phyloP scores from a whole-genome alignment of 2,113 vertebrate genomes.

The Castor canadensis region DNA sequence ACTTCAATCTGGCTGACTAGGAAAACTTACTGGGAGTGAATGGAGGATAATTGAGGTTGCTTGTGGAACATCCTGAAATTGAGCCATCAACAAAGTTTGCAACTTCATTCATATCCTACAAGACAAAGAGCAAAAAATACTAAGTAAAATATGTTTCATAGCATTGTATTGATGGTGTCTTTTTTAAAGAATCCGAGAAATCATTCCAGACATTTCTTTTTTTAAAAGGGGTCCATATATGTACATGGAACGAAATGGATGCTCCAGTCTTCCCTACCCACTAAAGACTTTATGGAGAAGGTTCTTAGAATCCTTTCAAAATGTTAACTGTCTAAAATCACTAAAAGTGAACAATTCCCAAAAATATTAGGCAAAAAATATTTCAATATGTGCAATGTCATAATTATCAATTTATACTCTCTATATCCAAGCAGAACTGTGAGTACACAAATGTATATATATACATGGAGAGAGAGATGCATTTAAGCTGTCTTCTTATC shows the following conservation, averaged over 20 bases:
- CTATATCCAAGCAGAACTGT: neutral
- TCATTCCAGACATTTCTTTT: slow-evolving; percentile 25
- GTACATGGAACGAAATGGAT: neutral
- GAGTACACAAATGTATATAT: neutral
- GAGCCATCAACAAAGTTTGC: slow-evolving; percentile 92
- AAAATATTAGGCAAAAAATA: neutral
- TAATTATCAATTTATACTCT: neutral
- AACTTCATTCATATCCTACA: slow-evolving; percentile 98
- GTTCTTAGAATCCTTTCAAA: neutral
- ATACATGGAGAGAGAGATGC: neutral
- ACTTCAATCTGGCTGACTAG: neutral
- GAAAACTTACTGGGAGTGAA: slow-evolving; percentile 92
- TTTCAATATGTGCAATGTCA: neutral
- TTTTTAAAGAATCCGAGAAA: slow-evolving; percentile 25
- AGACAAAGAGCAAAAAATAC: slow-evolving; percentile 16
- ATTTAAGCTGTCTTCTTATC: no score
- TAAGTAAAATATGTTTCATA: neutral
- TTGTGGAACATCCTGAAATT: slow-evolving; percentile 85
- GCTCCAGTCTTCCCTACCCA: neutral
- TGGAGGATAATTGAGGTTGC: slow-evolving; percentile 93
- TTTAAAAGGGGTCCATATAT: neutral
- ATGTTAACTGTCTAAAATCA: neutral
- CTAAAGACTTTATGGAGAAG: neutral
- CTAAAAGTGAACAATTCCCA: neutral
- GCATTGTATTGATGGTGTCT: neutral